Percentiles rank a stretch among this genome's conserved stretches.
phyloP scores from a whole-genome alignment of 2,797 vertebrate genomes.

The Ispidina lecontei region DNA sequence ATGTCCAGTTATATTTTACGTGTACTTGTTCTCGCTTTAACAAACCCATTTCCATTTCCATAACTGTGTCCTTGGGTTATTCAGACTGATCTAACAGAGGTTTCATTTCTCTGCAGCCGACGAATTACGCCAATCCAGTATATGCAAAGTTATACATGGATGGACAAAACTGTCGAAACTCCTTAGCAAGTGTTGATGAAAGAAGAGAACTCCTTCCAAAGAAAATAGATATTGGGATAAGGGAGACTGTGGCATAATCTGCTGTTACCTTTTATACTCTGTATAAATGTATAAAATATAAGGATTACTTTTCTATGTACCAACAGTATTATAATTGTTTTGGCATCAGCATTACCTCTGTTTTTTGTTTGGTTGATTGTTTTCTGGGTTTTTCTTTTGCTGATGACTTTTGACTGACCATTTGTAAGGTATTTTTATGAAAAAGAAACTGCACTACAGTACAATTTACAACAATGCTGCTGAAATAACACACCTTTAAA shows the following conservation, averaged over 20 bases:
- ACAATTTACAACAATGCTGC: slow-evolving; percentile 91
- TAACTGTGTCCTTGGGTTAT: not conserved
- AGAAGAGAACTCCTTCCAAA: slow-evolving; percentile 99
- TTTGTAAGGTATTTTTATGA: slow-evolving; percentile 90
- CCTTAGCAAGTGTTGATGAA: slow-evolving; percentile 96
- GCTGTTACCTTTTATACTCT: slow-evolving; percentile 90
- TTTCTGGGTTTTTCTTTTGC: slow-evolving; percentile 83
- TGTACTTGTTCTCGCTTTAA: slow-evolving; percentile 32
- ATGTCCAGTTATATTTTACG: slow-evolving; percentile 10
- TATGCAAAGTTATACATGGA: slow-evolving; percentile 98
- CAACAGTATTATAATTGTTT: slow-evolving; percentile 92
- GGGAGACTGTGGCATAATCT: slow-evolving; percentile 98
- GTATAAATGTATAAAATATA: slow-evolving; percentile 91
- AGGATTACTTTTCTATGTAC: slow-evolving; percentile 96
- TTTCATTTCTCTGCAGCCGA: slow-evolving; percentile 82
- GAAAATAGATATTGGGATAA: slow-evolving; percentile 98
- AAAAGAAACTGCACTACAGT: slow-evolving; percentile 89
- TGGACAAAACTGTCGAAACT: slow-evolving; percentile 96
- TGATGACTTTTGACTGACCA: slow-evolving; percentile 87
- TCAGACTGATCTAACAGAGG: not conserved
- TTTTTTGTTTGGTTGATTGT: slow-evolving; percentile 80
- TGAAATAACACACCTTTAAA: slow-evolving; percentile 87
- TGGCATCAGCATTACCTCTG: slow-evolving; percentile 93
- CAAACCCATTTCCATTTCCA: slow-evolving; percentile 40
- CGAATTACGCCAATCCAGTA: slow-evolving; percentile 98